A percentile compares a stretch with the other conserved stretches of the same genome.
These are phyloP conservation scores for Drosophila busckii DNA, from an alignment of 1,140 invertebrate genomes.

Conservation along the genomic window DNA sequence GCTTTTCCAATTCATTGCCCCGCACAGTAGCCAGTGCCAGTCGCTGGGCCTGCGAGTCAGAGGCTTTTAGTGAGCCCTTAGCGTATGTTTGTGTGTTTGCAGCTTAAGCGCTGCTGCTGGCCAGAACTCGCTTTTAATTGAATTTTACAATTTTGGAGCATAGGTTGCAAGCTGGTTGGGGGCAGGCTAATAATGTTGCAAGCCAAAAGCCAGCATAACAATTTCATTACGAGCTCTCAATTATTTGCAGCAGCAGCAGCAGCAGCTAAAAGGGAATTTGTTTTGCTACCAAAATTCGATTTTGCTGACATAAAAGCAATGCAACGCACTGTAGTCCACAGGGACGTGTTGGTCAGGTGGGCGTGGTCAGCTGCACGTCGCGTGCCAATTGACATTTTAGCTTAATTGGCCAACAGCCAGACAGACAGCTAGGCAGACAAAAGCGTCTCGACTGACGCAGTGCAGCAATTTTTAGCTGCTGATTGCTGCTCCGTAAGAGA, in stretches of 20 bases:
- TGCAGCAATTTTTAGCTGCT: too few species aligned
- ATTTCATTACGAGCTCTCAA: constrained; percentile 47
- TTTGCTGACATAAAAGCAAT: constrained; percentile 48
- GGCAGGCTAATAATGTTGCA: too few species aligned
- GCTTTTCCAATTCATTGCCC: background rate
- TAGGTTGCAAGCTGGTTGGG: background rate
- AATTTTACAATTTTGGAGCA: constrained; percentile 50
- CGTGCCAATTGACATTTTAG: constrained; percentile 60
- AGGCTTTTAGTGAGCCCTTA: constrained; percentile 6
- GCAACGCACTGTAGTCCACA: background rate
- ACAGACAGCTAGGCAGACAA: too few species aligned
- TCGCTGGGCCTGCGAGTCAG: too few species aligned
- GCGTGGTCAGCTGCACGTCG: constrained; percentile 21
- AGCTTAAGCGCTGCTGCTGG: background rate
- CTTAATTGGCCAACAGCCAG: constrained; percentile 53
- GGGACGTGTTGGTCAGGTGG: constrained; percentile 1
- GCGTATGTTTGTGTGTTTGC: constrained; percentile 2
- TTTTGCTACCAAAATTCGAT: constrained; percentile 54
- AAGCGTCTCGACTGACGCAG: constrained; percentile 6
- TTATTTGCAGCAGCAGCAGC: constrained; percentile 41
- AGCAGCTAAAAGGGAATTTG: constrained; percentile 30
- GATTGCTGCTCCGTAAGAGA: too few species aligned
- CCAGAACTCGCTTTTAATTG: constrained; percentile 57
- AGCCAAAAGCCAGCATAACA: constrained; percentile 25
- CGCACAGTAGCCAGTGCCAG: background rate